These are phyloP conservation scores for Synergus itoensis DNA, from an alignment of 2,888 invertebrate genomes.

Conservation along the genomic window DNA sequence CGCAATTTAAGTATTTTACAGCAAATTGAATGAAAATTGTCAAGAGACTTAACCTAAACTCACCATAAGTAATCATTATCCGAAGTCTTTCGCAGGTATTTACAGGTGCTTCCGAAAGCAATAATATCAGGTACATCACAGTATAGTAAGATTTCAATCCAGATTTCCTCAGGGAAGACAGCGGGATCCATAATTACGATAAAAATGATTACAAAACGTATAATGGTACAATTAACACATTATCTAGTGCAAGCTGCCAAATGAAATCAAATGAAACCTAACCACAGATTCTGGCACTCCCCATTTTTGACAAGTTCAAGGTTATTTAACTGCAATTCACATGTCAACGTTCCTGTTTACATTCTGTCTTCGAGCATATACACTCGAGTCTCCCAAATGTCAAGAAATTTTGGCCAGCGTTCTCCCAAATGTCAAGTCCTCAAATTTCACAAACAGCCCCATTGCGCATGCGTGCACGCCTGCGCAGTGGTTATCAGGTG, in stretches of 20 bases:
- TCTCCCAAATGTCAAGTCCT: too few species aligned
- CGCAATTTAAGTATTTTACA: background rate
- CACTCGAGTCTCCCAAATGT: too few species aligned
- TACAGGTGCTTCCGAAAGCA: slow-evolving; percentile 76
- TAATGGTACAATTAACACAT: slow-evolving; percentile 58
- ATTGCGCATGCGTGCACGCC: too few species aligned
- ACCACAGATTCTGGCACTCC: slow-evolving; percentile 69
- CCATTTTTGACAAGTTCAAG: slow-evolving; percentile 77
- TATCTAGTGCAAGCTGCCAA: background rate
- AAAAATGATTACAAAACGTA: slow-evolving; percentile 62
- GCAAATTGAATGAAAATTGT: slow-evolving; percentile 20
- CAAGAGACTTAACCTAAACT: slow-evolving; percentile 68
- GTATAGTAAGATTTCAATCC: slow-evolving; percentile 76
- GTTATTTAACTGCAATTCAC: slow-evolving; percentile 65
- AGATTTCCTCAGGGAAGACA: slow-evolving; percentile 77
- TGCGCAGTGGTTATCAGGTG: too few species aligned
- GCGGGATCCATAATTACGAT: slow-evolving; percentile 74
- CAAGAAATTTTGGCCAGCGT: too few species aligned
- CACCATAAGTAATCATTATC: slow-evolving; percentile 76
- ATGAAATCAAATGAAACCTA: background rate
- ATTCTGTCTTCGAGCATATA: too few species aligned
- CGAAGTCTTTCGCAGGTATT: slow-evolving; percentile 74
- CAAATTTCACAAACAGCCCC: too few species aligned
- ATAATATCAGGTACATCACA: slow-evolving; percentile 77
- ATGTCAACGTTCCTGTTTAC: slow-evolving; percentile 43